These are phyloP conservation scores for Leuciscus idus DNA, from an alignment of 2,113 vertebrate genomes.

Conservation along the genomic window DNA sequence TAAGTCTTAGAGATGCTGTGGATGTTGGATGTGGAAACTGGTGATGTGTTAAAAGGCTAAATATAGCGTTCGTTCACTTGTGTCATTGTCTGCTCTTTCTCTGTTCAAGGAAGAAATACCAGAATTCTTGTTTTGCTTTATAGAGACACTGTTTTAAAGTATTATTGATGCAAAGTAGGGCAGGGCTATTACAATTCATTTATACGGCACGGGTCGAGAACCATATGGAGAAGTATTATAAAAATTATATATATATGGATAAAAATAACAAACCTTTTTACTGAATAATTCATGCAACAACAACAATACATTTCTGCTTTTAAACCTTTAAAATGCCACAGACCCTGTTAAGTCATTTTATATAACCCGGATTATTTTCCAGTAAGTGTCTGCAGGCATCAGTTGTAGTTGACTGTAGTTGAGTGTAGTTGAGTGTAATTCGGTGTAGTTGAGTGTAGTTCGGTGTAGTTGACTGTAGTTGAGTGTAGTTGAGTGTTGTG, in stretches of 20 bases:
- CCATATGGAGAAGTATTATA: background rate
- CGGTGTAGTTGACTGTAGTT: too few species aligned
- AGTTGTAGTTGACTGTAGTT: too few species aligned
- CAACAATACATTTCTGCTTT: background rate
- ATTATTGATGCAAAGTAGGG: background rate
- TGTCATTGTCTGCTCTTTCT: background rate
- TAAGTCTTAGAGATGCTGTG: background rate
- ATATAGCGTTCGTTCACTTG: background rate
- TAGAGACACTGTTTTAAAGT: background rate
- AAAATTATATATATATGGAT: background rate
- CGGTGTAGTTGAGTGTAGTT: accelerated
- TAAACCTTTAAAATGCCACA: background rate
- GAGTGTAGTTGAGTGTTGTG: accelerated
- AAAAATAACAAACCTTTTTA: background rate
- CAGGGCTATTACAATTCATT: background rate
- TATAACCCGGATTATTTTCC: too few species aligned
- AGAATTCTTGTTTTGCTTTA: background rate
- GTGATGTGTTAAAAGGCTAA: background rate
- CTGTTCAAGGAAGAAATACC: background rate
- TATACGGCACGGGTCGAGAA: too few species aligned
- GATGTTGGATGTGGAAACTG: background rate
- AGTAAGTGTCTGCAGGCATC: too few species aligned
- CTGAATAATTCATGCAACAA: background rate
- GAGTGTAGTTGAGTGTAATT: too few species aligned
- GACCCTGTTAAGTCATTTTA: background rate